phyloP scores from a whole-genome alignment of 2,797 vertebrate genomes.

The Euthynnus affinis region DNA sequence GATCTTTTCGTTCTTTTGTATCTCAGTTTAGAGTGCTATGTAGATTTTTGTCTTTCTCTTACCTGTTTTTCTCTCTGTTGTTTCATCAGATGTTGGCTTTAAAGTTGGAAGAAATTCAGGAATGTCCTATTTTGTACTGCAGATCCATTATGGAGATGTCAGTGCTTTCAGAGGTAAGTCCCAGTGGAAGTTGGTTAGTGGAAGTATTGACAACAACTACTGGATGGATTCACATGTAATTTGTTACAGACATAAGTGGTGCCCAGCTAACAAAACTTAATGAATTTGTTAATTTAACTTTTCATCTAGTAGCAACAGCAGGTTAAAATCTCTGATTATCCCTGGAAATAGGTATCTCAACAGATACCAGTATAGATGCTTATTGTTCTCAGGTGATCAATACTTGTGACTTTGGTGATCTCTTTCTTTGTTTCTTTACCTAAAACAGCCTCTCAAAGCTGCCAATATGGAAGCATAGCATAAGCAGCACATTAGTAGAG shows the following conservation, averaged over 20 bases:
- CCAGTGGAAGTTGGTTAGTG: not conserved
- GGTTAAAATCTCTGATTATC: no score
- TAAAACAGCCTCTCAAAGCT: no score
- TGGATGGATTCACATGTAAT: not conserved
- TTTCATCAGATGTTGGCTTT: constrained; percentile 92
- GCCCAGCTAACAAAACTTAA: not conserved
- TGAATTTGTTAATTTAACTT: no score
- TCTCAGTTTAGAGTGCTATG: not conserved
- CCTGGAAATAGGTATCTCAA: no score
- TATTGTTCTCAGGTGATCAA: no score
- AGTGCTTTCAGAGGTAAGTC: constrained; percentile 91
- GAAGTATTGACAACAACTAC: not conserved
- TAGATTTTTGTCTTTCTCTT: not conserved
- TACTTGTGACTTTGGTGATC: no score
- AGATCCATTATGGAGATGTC: constrained; percentile 96
- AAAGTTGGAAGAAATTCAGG: constrained; percentile 92
- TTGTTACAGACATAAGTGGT: not conserved
- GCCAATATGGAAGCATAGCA: no score
- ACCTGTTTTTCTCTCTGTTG: constrained; percentile 12
- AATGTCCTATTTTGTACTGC: constrained; percentile 94
- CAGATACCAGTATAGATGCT: no score
- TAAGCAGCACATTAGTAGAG: no score
- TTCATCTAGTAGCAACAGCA: no score
- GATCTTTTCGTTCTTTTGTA: not conserved
- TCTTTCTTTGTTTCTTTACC: no score